A percentile compares a stretch with the other conserved stretches of the same genome.
phyloP scores from a whole-genome alignment of 2,113 vertebrate species.

The Cisticola juncidis region DNA sequence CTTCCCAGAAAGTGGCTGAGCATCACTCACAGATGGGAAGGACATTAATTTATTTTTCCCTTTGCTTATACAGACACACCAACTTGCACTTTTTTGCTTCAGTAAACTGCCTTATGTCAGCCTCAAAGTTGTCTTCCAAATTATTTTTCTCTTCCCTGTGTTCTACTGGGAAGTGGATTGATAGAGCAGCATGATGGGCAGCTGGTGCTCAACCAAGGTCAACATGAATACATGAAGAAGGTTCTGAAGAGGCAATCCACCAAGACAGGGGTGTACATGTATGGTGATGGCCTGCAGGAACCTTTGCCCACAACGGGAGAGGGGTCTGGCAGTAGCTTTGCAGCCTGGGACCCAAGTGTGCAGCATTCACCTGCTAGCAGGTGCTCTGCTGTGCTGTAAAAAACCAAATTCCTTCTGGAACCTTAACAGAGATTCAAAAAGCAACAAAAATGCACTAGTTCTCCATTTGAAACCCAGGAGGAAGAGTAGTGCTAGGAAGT shows the following conservation, averaged over 20 bases:
- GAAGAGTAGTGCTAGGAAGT: neutral
- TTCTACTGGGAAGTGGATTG: neutral
- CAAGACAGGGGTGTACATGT: neutral
- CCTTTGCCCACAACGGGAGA: neutral
- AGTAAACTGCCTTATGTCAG: neutral
- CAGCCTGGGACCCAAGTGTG: neutral
- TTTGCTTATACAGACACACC: neutral
- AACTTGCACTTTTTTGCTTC: neutral
- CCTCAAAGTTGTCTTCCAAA: neutral
- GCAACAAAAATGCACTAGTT: neutral
- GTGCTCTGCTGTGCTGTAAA: neutral
- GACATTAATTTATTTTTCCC: neutral
- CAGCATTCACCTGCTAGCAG: neutral
- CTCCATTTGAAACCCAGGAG: neutral
- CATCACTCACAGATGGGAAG: neutral
- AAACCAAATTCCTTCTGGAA: neutral
- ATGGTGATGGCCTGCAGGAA: neutral
- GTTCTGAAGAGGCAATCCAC: neutral
- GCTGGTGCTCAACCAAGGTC: neutral
- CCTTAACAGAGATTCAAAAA: neutral
- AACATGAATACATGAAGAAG: neutral
- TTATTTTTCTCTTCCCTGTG: neutral
- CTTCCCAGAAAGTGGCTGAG: neutral
- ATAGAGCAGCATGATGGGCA: neutral
- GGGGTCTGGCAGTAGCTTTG: neutral